Evolutionary conservation across 2,888 invertebrate species (phyloP).

Genomic region (Sminthurinus aureus): DNA sequence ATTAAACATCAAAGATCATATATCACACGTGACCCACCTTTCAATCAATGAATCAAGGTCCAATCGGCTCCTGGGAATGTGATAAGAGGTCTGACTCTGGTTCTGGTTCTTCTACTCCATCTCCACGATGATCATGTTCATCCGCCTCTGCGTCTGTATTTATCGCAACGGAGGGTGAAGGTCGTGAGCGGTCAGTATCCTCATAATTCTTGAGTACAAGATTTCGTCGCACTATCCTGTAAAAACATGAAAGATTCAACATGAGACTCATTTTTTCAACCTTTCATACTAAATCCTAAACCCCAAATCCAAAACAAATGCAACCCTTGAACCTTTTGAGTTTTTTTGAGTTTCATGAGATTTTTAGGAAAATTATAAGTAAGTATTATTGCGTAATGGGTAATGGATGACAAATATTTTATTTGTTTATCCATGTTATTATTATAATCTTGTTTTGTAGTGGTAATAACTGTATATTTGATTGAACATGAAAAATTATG

Average conservation of each 20-base stretch:
- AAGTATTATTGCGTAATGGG: neutral
- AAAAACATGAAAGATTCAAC: neutral
- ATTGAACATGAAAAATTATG: no score
- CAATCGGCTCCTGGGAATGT: no score
- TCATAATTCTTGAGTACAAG: neutral
- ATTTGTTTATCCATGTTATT: neutral
- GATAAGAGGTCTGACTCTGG: no score
- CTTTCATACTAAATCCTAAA: neutral
- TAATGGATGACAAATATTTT: neutral
- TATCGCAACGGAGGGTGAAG: neutral
- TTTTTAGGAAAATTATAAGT: neutral
- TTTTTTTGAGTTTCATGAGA: no score
- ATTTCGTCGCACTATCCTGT: constrained; percentile 3
- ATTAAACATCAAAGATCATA: no score
- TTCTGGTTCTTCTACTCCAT: no score
- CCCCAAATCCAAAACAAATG: neutral
- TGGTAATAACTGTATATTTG: no score
- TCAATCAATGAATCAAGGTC: no score
- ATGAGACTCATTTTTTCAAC: neutral
- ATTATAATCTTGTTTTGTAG: no score
- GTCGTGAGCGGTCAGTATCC: neutral
- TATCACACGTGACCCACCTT: no score
- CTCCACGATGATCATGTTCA: no score
- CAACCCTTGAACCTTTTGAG: no score
- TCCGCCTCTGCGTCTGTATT: neutral